Percentiles rank a stretch among this genome's conserved stretches.
Conservation (phyloP, 2,888 invertebrate genomes). For the Willowsia nigromaculata region DNA sequence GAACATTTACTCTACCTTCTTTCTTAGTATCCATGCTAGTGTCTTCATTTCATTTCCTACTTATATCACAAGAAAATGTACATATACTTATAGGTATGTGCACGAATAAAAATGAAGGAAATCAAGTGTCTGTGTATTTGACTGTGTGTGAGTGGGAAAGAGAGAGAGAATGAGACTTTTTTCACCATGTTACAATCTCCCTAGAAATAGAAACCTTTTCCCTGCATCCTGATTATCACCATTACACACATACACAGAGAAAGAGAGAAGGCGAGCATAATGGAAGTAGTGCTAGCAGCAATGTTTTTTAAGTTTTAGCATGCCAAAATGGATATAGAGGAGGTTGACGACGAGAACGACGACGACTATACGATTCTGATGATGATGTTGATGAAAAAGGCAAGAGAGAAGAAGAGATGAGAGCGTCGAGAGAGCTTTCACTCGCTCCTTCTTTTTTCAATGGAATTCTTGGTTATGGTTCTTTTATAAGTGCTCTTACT, state of each 20-base stretch:
- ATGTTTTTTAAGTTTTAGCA: slow-evolving; percentile 12
- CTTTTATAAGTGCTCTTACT: slow-evolving; percentile 67
- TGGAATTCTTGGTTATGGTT: slow-evolving; percentile 70
- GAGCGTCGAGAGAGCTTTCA: slow-evolving; percentile 63
- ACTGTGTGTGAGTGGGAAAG: neutral
- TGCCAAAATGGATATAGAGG: slow-evolving; percentile 47
- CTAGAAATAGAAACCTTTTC: slow-evolving; percentile 32
- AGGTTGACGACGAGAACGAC: slow-evolving; percentile 13
- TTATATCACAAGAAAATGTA: neutral
- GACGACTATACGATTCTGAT: slow-evolving; percentile 1
- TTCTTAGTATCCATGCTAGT: neutral
- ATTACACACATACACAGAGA: neutral
- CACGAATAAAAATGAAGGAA: neutral
- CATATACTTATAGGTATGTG: neutral
- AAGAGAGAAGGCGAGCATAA: neutral
- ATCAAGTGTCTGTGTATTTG: neutral
- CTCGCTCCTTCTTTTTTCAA: slow-evolving; percentile 51
- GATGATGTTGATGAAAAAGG: slow-evolving; percentile 64
- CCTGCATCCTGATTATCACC: slow-evolving; percentile 21
- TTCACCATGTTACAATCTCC: neutral
- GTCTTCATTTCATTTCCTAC: neutral
- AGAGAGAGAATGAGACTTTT: neutral
- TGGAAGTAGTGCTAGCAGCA: neutral
- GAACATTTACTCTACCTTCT: neutral
- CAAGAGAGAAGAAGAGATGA: slow-evolving; percentile 53